Conservation (phyloP, 2,888 invertebrate genomes). For the Stegana nigrithorax region DNA sequence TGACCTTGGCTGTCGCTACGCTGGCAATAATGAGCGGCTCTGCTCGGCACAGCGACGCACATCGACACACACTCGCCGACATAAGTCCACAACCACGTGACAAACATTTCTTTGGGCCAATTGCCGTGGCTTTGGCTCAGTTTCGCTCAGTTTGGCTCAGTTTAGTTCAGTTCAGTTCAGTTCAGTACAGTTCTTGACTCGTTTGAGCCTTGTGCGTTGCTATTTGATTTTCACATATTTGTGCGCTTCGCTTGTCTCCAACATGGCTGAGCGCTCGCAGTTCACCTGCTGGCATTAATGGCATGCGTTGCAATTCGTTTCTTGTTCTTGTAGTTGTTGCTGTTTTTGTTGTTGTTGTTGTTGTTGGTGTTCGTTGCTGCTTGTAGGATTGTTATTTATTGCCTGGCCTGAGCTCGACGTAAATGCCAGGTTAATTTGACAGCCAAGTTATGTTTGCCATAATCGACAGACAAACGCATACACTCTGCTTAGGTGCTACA, state of each 20-base stretch:
- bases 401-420: constrained; percentile 29
- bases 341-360: neutral
- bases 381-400: constrained; percentile 35
- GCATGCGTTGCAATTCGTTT: too few relatives aligned
- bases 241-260: neutral
- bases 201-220: neutral
- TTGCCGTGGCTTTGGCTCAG: too few relatives aligned
- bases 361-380: neutral
- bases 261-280: neutral
- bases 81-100: too few relatives aligned
- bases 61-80: too few relatives aligned
- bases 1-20: neutral
- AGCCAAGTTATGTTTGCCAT: constrained; percentile 29
- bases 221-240: neutral
- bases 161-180: neutral
- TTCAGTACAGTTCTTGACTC: neutral
- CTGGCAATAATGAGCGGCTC: neutral
- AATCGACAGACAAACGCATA: constrained; percentile 8
- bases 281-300: neutral
- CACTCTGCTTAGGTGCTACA: too few relatives aligned
- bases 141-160: neutral
- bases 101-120: neutral
- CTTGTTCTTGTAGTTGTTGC: neutral
- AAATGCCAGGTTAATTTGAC: constrained; percentile 33
- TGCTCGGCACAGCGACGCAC: too few relatives aligned